Evolutionary conservation across 2,888 invertebrate species (phyloP), one percentile per base, ranked within the genome.

Genomic region (Clostera curtula): DNA sequence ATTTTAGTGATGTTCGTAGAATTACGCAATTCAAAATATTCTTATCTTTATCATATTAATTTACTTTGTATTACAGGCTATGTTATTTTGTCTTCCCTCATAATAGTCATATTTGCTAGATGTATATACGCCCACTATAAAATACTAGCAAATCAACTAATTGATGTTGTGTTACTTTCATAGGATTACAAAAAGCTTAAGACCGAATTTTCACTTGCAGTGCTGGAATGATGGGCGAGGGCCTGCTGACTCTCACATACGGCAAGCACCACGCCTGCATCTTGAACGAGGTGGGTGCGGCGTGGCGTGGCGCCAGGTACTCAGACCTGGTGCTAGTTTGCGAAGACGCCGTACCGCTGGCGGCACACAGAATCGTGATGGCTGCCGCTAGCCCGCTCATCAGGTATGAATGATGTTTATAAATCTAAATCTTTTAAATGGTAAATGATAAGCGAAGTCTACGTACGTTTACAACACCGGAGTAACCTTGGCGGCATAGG

Each of bases 241-340:
- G 89, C 63, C 87, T 93, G 87, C 89, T 95, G 86, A 94, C 94
- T 72, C 90, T 95, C 85, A 93, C 94, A 85, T 94, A 95, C 86
- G 93, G 93, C 87, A 94, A 94, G 87, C 94, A 94, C 88, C 93
- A 93, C 87, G 93, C 93, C 85, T 93, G 93, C 85, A 91, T 95
- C 87, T 90, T 93, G 77, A 93, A 92, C 80, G 94, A 94, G 86
- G 92, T 94, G 71, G 91, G 92, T 67, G 92, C 93, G 66, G 94
- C 94, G 87, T 93, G 93, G 86, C 88, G 90, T 57, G 93, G 93
- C 49, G 93, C 93, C 72, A 90, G 92, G 76, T 93, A 91, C 79
- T 92, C 93, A 36, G 94, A 95, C 85, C 88, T 95, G 80, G 90
- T 91, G 63, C 89, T 95, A 65, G 89, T 93, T 45, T 94, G 94